These are phyloP conservation scores for Steinernema feltiae DNA, from an alignment of 1,140 invertebrate genomes.

Conservation along the genomic window DNA sequence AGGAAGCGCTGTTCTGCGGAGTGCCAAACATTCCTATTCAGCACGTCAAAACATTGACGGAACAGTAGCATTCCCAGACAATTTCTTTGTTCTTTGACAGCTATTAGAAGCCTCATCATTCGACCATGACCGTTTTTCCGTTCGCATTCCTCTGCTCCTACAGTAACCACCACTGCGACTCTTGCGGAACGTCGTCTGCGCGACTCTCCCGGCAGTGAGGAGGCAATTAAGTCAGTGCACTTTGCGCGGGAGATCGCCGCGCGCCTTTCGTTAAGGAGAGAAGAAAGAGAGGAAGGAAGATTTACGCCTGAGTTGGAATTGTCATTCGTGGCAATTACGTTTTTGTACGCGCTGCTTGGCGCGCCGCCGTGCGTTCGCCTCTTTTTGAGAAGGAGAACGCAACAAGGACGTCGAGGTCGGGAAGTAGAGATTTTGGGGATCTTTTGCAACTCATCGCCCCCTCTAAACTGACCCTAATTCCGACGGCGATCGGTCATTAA, in stretches of 20 bases:
- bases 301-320: constrained; percentile 5
- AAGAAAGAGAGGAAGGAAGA: not conserved
- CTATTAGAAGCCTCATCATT: not conserved
- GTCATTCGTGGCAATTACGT: constrained; percentile 15
- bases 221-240: constrained; percentile 9
- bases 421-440: constrained; percentile 5
- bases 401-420: not conserved
- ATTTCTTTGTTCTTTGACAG: not conserved
- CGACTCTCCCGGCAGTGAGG: no score
- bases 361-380: not conserved
- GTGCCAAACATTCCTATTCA: not conserved
- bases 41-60: no score
- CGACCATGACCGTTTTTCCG: not conserved
- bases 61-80: no score
- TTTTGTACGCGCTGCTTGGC: not conserved
- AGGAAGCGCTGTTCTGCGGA: not conserved
- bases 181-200: no score
- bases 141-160: no score
- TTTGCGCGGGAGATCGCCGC: not conserved
- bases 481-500: not conserved
- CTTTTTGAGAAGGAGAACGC: not conserved
- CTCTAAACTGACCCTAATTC: not conserved
- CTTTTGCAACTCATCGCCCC: not conserved
- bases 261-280: no score
- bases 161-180: no score